phyloP scores from a whole-genome alignment of 2,888 invertebrate genomes.

The Amiota mariae region DNA sequence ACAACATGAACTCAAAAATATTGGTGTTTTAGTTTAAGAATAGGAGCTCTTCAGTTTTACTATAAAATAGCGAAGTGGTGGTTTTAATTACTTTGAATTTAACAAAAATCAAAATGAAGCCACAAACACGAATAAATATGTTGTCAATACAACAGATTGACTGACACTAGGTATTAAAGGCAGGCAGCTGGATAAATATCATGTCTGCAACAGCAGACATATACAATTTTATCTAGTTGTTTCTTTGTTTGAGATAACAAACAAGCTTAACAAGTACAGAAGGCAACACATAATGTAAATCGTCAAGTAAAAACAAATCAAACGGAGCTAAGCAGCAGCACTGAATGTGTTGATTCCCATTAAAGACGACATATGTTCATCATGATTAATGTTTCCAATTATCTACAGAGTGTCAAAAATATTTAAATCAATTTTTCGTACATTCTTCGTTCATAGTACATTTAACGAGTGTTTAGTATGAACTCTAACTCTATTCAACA shows the following conservation, averaged over 20 bases:
- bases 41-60: too few relatives aligned
- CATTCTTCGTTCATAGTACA: conserved; percentile 40
- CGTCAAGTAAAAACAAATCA: too few relatives aligned
- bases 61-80: too few relatives aligned
- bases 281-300: background rate
- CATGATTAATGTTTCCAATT: conserved; percentile 65
- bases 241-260: too few relatives aligned
- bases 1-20: background rate
- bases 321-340: too few relatives aligned
- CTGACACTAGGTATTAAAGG: background rate
- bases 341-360: background rate
- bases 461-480: conserved; percentile 48
- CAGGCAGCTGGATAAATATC: background rate
- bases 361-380: conserved; percentile 49
- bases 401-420: conserved; percentile 63
- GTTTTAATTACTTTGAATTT: too few relatives aligned
- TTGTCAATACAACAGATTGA: conserved; percentile 15
- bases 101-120: background rate
- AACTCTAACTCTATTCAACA: conserved; percentile 35
- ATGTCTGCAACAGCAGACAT: conserved; percentile 2
- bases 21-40: too few relatives aligned
- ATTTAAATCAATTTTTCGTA: conserved; percentile 62
- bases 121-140: conserved; percentile 13
- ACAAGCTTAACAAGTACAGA: background rate
- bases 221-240: too few relatives aligned